Evolutionary conservation across 2,797 vertebrate species (phyloP), one percentile per base, ranked within the genome.

Genomic region (Sebastes flavidus): DNA sequence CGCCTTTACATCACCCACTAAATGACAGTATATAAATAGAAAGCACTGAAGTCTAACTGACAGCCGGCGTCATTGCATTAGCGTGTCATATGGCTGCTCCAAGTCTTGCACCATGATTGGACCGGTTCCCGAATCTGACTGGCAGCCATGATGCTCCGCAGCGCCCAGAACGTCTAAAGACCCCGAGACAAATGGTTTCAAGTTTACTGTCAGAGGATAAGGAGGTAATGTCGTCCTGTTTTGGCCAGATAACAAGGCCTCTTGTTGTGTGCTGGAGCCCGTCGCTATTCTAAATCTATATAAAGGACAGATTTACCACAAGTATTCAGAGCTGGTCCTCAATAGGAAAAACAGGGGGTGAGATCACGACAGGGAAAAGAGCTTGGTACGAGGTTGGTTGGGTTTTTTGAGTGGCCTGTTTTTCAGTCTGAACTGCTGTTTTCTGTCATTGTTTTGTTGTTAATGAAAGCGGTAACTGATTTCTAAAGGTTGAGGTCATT

Each of bases 141-240:
- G 81, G 85, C 90, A 88, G 74, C 88, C 78, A 56, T 32, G 83
- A 69, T 67, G 75, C 70, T 66, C 52, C 25, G 56, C 72, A 34
- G 84, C 22, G 78, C 78, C 80, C 71, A 70, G 77, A 81, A 69
- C 18, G 77, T 77, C 80, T 78, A 75, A 79, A 85, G 68, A 83
- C 81, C 79, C 78, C 9, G 59, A 83, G 67, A 89, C 82, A 90
- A 90, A 90, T 71, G 82, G 72, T 75, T 78, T 84, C 30, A 65
- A 77, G 88, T 88, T 86, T 32, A 67, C 73, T 55, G 75, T 84
- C 76, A 46, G 13, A 16, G 72, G 71, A 80, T 75, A 82, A 88
- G 75, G 77, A 78, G 72, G 77, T 72, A 46, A 80, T 34, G 73
- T 56, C 9, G 11, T 52, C 66, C 85, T 86, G 84, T 61, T 85